Percentiles rank a stretch among this genome's conserved stretches.
Evolutionary conservation across 2,888 invertebrate genomes (phyloP).

Genomic region (Drosophila dives): DNA sequence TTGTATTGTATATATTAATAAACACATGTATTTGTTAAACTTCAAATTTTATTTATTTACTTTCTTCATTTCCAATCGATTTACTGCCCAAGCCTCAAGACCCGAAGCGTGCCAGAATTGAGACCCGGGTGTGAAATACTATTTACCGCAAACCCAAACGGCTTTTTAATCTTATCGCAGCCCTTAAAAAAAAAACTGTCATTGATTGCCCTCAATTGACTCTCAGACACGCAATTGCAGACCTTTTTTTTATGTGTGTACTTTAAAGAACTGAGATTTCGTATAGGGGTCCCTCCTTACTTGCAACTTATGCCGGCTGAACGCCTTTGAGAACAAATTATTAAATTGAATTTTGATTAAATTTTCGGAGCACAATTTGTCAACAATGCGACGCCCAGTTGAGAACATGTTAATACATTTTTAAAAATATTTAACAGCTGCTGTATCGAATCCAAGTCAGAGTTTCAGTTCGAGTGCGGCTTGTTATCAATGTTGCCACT

Average conservation of each 20-base stretch:
- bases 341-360: conserved; percentile 69
- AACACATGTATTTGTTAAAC: conserved; percentile 59
- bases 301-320: conserved; percentile 66
- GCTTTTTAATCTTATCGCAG: conserved; percentile 54
- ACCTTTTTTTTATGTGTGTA: conserved; percentile 42
- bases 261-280: conserved; percentile 38
- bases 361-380: conserved; percentile 67
- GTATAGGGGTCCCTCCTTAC: conserved; percentile 65
- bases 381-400: conserved; percentile 55
- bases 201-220: conserved; percentile 62
- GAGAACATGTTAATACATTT: conserved; percentile 22
- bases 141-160: conserved; percentile 18
- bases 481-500: conserved; percentile 24
- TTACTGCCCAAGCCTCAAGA: conserved; percentile 6
- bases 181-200: conserved; percentile 58
- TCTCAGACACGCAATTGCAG: conserved; percentile 41
- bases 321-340: conserved; percentile 66
- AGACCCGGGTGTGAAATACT: conserved; percentile 23
- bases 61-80: conserved; percentile 25
- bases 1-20: conserved; percentile 61
- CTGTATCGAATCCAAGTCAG: conserved; percentile 28
- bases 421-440: conserved; percentile 31
- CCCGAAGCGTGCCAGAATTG: conserved; percentile 51
- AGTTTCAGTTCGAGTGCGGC: conserved; percentile 14
- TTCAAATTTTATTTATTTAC: conserved; percentile 39